Evolutionary conservation across 1,140 invertebrate species (phyloP).

Genomic region (Diabrotica undecimpunctata): DNA sequence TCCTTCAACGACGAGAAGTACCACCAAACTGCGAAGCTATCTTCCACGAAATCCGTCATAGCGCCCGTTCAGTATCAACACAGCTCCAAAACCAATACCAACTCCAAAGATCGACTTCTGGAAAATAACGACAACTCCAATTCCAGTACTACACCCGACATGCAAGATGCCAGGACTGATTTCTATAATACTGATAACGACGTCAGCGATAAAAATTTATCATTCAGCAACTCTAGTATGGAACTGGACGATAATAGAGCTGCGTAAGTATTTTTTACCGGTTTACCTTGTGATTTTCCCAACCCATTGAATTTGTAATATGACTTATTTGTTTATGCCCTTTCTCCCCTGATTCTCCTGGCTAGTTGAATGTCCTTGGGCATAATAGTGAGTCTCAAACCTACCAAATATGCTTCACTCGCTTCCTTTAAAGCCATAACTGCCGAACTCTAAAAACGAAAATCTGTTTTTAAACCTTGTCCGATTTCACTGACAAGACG

Average conservation of each 20-base stretch:
- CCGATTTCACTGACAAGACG: no score
- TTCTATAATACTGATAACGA: slow-evolving; percentile 39
- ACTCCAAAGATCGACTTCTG: slow-evolving; percentile 42
- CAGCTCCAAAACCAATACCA: slow-evolving; percentile 6
- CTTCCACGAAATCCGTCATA: background rate
- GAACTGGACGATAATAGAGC: slow-evolving; percentile 31
- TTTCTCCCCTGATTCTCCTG: no score
- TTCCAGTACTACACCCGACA: slow-evolving; percentile 56
- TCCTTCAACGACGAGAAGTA: slow-evolving; percentile 6
- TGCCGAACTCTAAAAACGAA: no score
- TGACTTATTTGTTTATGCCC: no score
- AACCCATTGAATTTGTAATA: no score
- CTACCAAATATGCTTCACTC: no score
- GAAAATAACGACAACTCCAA: slow-evolving; percentile 53
- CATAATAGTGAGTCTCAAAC: no score
- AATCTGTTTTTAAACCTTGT: no score
- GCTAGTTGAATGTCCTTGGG: no score
- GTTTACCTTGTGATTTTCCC: no score
- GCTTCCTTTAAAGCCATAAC: no score
- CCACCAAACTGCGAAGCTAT: background rate
- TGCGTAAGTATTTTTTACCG: background rate
- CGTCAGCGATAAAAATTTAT: slow-evolving; percentile 41
- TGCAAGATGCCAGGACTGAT: slow-evolving; percentile 36
- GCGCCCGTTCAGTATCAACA: background rate
- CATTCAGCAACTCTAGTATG: slow-evolving; percentile 39